Evolutionary conservation across 2,888 invertebrate genomes (phyloP), one percentile per base, ranked within the genome.

Genomic region (Periphyllus acericola): DNA sequence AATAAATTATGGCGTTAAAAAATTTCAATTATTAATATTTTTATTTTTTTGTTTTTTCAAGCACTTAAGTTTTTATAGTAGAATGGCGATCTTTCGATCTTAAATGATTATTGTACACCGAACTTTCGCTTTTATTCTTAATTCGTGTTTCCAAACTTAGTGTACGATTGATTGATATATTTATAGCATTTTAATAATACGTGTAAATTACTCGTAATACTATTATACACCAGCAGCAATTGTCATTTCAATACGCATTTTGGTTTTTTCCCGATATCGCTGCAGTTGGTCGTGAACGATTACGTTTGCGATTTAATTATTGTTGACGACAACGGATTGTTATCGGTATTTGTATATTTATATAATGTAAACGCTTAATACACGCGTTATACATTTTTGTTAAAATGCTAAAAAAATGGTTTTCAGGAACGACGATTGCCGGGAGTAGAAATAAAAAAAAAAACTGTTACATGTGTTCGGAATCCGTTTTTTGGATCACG

Each of bases 271-370:
- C 76, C 76, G 52, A 84, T 3, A 14, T 14, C 14, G 14, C 46
- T 6, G 60, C 29, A 74, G n/a, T 32, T 19, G 19, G n/a, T 34
- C 5, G 19, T 3, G 34, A n/a, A 40, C 74, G 74, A 74, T 72
- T 19, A 36, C 19, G n/a, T 21, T 55, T 74, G 34, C 74, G 55
- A 74, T 72, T 55, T 55, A 83, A 83, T 36, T 29, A 68, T 66
- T 68, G 11, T 71, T 71, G 4, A 32, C n/a, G 3, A 4, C 32
- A 17, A 60, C 4, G 9, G 46, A 14, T 14, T 46, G 11, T 14
- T 46, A 46, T 46, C 11, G 14, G 3, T 46, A 14, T 2, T 46
- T 46, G 9, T 9, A 36, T 36, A 36, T 36, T 5, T 36, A 36
- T 36, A 36, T 36, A 36, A 5, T 36, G 6, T 36, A 46, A 46